Conservation (phyloP, 1,140 invertebrate species). For the Sipha flava region DNA sequence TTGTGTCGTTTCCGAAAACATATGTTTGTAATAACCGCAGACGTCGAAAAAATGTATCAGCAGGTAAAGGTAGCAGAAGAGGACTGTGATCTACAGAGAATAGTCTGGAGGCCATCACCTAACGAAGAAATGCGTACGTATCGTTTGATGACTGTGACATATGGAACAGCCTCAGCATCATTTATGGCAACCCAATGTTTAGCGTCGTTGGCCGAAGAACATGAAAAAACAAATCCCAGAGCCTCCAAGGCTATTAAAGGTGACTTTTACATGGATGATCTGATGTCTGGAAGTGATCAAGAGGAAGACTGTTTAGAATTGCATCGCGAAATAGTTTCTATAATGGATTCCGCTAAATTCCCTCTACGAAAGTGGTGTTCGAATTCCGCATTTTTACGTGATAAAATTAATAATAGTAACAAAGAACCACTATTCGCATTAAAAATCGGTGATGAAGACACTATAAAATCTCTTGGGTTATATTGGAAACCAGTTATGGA, state of each 20-base stretch:
- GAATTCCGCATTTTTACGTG: not conserved
- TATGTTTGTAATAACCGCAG: not conserved
- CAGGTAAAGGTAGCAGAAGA: too few species aligned
- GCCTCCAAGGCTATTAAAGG: not conserved
- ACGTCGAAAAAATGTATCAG: not conserved
- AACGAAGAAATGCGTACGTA: too few species aligned
- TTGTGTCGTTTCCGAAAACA: not conserved
- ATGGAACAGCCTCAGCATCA: not conserved
- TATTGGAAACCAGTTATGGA: not conserved
- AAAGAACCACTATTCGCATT: not conserved
- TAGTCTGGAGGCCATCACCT: too few species aligned
- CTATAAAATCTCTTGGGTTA: not conserved
- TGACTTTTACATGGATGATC: too few species aligned
- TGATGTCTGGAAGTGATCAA: too few species aligned
- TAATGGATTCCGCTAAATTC: not conserved
- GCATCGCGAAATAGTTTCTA: not conserved
- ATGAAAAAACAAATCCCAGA: not conserved
- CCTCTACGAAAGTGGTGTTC: not conserved
- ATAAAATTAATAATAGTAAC: not conserved
- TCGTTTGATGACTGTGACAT: too few species aligned
- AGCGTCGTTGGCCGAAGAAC: not conserved
- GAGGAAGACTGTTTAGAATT: not conserved
- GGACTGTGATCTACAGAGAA: too few species aligned
- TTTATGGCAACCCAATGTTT: not conserved
- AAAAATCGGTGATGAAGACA: not conserved